A percentile compares a stretch with the other conserved stretches of the same genome.
These are phyloP conservation scores for Phalacrocorax pelagicus DNA, from an alignment of 2,113 vertebrate species.

Conservation along the genomic window DNA sequence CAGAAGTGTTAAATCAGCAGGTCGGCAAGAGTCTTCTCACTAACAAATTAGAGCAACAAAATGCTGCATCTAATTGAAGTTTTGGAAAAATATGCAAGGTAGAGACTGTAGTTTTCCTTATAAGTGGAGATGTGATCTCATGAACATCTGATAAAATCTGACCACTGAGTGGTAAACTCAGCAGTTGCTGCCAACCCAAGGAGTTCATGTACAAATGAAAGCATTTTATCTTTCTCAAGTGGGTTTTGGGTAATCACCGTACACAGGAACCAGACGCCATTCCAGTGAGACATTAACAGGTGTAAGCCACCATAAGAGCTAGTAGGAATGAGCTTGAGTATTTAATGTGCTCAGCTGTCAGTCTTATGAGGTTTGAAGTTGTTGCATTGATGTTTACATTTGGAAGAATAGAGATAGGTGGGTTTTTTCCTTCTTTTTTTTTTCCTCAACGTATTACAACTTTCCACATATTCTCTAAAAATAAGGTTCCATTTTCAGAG, in stretches of 20 bases:
- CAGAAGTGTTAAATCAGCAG: background rate
- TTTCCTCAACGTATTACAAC: background rate
- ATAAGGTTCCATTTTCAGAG: background rate
- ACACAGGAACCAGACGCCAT: background rate
- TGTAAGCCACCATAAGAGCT: background rate
- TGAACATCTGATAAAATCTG: background rate
- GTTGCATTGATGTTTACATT: background rate
- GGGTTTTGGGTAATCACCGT: background rate
- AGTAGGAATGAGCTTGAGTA: background rate
- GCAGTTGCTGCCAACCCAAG: background rate
- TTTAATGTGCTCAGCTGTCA: background rate
- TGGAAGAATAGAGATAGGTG: background rate
- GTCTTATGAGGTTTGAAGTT: background rate
- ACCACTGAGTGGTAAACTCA: background rate
- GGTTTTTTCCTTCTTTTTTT: fast-evolving
- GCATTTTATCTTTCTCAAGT: background rate
- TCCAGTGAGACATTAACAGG: background rate
- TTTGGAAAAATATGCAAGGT: background rate
- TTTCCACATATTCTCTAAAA: background rate
- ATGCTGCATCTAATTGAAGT: background rate
- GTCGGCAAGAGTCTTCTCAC: background rate
- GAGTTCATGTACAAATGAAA: background rate
- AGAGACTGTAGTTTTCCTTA: background rate
- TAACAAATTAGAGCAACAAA: background rate
- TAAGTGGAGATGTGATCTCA: background rate